Conservation (phyloP, 2,888 invertebrate genomes). For the Bellardia pandia region DNA sequence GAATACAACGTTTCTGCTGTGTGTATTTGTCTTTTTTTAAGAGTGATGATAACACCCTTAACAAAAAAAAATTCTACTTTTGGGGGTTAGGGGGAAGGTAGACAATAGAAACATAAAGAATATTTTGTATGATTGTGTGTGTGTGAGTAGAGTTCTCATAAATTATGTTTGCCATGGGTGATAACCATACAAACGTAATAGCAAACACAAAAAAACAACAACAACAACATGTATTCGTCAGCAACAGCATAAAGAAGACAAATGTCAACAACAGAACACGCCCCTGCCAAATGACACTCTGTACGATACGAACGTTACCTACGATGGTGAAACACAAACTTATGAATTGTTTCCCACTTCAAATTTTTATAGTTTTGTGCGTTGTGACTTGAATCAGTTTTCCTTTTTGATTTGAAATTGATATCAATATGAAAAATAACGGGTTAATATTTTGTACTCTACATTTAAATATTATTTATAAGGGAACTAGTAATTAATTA, state of each 20-base stretch:
- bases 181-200: neutral
- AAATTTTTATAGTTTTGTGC: conserved; percentile 1
- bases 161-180: conserved; percentile 65
- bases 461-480: too few species aligned
- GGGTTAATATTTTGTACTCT: neutral
- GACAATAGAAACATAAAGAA: conserved; percentile 31
- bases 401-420: conserved; percentile 30
- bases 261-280: conserved; percentile 70
- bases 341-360: conserved; percentile 13
- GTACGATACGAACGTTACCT: neutral
- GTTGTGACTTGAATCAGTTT: neutral
- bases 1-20: conserved; percentile 33
- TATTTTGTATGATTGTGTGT: neutral
- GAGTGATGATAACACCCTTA: conserved; percentile 63
- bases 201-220: conserved; percentile 35
- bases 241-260: conserved; percentile 59
- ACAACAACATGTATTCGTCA: conserved; percentile 52
- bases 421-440: conserved; percentile 7
- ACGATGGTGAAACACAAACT: conserved; percentile 20
- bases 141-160: conserved; percentile 13
- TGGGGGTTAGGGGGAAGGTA: conserved; percentile 16
- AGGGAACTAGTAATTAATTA: too few species aligned
- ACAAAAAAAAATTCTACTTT: conserved; percentile 36
- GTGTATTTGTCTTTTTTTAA: conserved; percentile 26
- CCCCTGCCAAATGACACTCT: conserved; percentile 69